Evolutionary conservation across 1,140 invertebrate species (phyloP), one percentile per base, ranked within the genome.

Genomic region (Rhagoletis zephyria): DNA sequence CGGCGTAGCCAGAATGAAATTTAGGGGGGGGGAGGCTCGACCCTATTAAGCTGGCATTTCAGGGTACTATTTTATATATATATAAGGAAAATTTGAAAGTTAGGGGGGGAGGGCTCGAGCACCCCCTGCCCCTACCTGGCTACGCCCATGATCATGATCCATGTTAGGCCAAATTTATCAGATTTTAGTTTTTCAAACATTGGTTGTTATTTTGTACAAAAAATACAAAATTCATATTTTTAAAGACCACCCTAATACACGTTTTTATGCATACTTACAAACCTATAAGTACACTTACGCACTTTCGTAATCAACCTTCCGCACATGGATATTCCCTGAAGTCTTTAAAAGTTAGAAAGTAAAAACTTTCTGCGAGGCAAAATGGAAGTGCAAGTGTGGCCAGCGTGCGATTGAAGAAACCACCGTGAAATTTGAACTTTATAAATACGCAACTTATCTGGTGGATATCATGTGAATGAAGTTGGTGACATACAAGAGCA

Each of bases 381-480:
- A n/a, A 81, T n/a, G 4, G 16, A 51, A 10, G 48, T 81, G 42
- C 74, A 81, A 81, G 74, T 56, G 74, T 14, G 45, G n/a, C n/a
- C 74, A 63, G 74, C 45, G 48, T 7, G 56, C 74, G 74, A 81
- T 42, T 51, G 45, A 81, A 51, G 74, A 51, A 81, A 81, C 74
- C 5, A 7, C 12, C 19, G 56, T n/a, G 74, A 81, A 63, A 19
- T 81, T 81, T 81, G 74, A 81, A 81, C 74, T 81, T 81, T 48
- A 81, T 81, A 81, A 81, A 81, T 81, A 81, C 74, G 74, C 74
- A 81, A 81, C 56, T 81, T 81, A 81, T 51, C 74, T 81, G n/a
- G 45, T 56, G 74, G 74, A 81, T 81, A 81, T 81, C 74, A 81
- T 59, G 56, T 56, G 74, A 56, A 81, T 56, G 74, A 81, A 81